Percentiles rank a stretch among this genome's conserved stretches.
phyloP scores from a whole-genome alignment of 2,113 vertebrate genomes.

The Actenoides hombroni region DNA sequence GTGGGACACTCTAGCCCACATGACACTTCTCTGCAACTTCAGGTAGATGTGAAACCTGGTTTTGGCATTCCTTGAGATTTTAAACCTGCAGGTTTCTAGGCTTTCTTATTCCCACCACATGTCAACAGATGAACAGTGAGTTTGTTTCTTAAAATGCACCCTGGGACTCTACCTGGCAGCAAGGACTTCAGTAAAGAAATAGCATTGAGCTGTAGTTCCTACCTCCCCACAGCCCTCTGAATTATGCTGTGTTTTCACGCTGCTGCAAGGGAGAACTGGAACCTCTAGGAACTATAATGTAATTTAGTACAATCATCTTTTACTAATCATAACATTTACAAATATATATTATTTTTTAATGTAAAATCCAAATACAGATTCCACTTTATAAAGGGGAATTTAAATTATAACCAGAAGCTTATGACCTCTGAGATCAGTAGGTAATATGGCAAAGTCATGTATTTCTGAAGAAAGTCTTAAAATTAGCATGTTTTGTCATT shows the following conservation, averaged over 20 bases:
- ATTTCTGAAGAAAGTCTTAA: not conserved
- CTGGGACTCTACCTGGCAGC: not conserved
- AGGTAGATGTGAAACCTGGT: not conserved
- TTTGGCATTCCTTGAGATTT: not conserved
- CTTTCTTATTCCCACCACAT: not conserved
- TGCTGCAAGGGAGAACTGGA: not conserved
- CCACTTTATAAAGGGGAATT: not conserved
- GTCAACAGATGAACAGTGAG: not conserved
- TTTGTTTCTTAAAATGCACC: not conserved
- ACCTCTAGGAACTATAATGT: not conserved
- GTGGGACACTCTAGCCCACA: not conserved
- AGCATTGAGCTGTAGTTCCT: not conserved
- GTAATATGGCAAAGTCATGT: not conserved
- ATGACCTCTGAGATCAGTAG: not conserved
- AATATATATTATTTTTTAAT: not conserved
- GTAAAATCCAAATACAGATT: not conserved
- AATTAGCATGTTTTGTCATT: not conserved
- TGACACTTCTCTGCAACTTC: not conserved
- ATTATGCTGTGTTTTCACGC: not conserved
- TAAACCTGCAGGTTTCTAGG: not conserved
- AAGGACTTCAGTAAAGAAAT: not conserved
- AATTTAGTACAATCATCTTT: not conserved
- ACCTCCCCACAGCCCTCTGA: not conserved
- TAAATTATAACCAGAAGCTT: not conserved
- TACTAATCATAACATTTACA: not conserved